Conservation (phyloP, 2,797 vertebrate genomes). For the Diglossa cyanea region DNA sequence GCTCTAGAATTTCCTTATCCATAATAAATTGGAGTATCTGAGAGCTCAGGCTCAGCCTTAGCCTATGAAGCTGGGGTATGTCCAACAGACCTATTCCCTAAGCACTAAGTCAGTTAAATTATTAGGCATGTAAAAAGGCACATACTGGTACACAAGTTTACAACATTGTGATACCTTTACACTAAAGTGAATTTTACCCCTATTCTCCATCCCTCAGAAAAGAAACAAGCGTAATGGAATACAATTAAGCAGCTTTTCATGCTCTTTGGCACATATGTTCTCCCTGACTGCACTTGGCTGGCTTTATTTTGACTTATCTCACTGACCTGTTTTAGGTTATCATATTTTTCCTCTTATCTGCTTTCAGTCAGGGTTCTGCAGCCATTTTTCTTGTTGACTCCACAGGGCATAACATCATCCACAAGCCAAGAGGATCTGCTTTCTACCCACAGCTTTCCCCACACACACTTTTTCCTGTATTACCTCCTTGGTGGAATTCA, state of each 20-base stretch:
- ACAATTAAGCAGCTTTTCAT: not conserved
- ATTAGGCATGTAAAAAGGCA: not conserved
- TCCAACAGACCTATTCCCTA: not conserved
- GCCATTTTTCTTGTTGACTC: not conserved
- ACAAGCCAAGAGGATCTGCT: not conserved
- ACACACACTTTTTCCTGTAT: not conserved
- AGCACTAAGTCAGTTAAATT: not conserved
- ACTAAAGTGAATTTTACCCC: not conserved
- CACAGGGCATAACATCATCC: not conserved
- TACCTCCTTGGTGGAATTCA: not conserved
- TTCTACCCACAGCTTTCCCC: not conserved
- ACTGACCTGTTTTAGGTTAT: not conserved
- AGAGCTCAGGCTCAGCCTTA: not conserved
- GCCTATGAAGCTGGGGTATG: fast-evolving
- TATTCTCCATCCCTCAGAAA: not conserved
- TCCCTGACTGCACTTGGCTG: not conserved
- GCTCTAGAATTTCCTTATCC: not conserved
- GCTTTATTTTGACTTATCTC: not conserved
- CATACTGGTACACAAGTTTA: not conserved
- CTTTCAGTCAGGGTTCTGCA: not conserved
- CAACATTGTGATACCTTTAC: not conserved
- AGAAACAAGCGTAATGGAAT: not conserved
- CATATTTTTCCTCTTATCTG: not conserved
- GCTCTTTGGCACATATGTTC: not conserved
- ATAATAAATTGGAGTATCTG: not conserved